Evolutionary conservation across 2,888 invertebrate species (phyloP).

Genomic region (Azorinus chamasolen): DNA sequence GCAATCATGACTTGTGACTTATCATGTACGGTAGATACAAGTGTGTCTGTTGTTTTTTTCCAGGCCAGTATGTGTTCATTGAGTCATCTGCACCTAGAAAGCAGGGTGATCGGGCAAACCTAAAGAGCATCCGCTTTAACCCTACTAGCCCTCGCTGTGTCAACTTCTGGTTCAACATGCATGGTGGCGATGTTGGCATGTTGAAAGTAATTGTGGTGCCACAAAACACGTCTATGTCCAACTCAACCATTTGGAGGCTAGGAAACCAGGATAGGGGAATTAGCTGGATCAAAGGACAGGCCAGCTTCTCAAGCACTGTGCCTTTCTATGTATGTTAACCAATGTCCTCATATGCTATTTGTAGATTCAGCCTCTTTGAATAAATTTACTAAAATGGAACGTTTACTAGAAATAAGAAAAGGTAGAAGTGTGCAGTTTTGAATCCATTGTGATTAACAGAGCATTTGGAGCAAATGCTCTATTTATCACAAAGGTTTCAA

Average conservation of each 20-base stretch:
- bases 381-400: too few relatives aligned
- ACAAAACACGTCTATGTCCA: slow-evolving; percentile 55
- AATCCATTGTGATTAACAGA: too few relatives aligned
- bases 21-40: too few relatives aligned
- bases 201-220: slow-evolving; percentile 69
- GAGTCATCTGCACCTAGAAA: slow-evolving; percentile 88
- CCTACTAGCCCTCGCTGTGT: slow-evolving; percentile 74
- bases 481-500: too few relatives aligned
- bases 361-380: too few relatives aligned
- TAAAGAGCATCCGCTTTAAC: slow-evolving; percentile 65
- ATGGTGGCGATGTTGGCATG: slow-evolving; percentile 73
- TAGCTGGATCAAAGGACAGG: slow-evolving; percentile 71
- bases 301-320: slow-evolving; percentile 64
- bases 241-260: slow-evolving; percentile 73
- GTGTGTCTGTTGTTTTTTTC: too few relatives aligned
- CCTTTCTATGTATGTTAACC: slow-evolving; percentile 73
- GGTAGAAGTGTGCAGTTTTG: too few relatives aligned
- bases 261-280: slow-evolving; percentile 65
- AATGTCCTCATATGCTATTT: not conserved
- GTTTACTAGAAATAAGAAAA: too few relatives aligned
- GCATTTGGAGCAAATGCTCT: too few relatives aligned
- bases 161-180: slow-evolving; percentile 83
- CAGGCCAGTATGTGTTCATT: slow-evolving; percentile 88
- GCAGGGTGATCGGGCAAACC: slow-evolving; percentile 86
- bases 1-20: too few relatives aligned